phyloP scores from a whole-genome alignment of 2,113 vertebrate genomes.

The Phalacrocorax brasilianus region DNA sequence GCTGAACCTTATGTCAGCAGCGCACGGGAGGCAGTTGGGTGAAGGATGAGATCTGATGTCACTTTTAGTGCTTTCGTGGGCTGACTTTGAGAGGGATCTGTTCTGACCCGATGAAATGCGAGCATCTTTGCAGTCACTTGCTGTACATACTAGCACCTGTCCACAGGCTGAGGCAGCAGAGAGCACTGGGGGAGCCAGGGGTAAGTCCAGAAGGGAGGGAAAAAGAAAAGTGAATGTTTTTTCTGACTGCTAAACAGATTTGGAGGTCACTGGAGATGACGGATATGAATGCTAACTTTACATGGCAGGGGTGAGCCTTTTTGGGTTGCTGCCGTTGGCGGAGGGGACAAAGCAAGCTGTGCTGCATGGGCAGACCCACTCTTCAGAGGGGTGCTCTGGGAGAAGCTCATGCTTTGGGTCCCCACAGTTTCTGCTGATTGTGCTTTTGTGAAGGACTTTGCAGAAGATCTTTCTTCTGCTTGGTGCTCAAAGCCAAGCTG shows the following conservation, averaged over 20 bases:
- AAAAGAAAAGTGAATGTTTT: neutral
- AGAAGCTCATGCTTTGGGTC: too few relatives aligned
- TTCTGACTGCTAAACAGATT: neutral
- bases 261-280: neutral
- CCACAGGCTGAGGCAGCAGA: neutral
- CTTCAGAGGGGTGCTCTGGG: too few relatives aligned
- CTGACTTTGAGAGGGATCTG: neutral
- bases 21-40: neutral
- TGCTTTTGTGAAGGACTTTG: neutral
- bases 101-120: neutral
- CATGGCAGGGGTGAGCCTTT: neutral
- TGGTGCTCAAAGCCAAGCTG: neutral
- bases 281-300: neutral
- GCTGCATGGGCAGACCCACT: neutral
- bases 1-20: neutral
- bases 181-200: neutral
- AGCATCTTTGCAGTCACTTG: neutral
- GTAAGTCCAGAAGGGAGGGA: too few relatives aligned
- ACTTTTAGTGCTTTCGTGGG: neutral
- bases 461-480: neutral
- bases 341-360: neutral
- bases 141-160: fast-evolving
- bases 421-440: neutral
- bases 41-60: neutral
- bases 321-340: neutral